Percentiles rank a stretch among this genome's conserved stretches.
Conservation (phyloP, 2,113 vertebrate genomes). For the Megaceryle maxima region DNA sequence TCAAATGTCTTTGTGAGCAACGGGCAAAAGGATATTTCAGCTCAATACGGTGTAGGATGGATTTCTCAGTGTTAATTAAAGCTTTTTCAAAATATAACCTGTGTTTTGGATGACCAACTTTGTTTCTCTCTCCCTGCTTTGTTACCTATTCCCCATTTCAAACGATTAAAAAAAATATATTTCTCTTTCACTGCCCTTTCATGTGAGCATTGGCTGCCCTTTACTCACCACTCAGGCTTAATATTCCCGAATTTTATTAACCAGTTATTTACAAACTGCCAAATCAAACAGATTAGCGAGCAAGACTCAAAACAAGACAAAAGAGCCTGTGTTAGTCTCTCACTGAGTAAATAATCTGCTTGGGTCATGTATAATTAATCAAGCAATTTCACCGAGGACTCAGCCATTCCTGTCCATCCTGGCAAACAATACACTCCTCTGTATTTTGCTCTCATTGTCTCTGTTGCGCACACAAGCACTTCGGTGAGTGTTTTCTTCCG, state of each 20-base stretch:
- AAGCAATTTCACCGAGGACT: constrained; percentile 24
- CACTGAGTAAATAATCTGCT: constrained; percentile 66
- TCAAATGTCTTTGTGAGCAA: background rate
- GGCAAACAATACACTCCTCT: background rate
- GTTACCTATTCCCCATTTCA: background rate
- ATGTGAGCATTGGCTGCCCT: constrained; percentile 22
- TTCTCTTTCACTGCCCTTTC: background rate
- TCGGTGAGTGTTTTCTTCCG: background rate
- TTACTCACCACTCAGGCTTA: constrained; percentile 17
- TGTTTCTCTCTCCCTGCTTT: background rate
- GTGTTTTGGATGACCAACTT: background rate
- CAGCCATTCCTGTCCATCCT: background rate
- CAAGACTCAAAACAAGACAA: constrained; percentile 44
- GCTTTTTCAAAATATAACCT: background rate
- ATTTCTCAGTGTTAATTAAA: background rate
- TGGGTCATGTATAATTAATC: constrained; percentile 62
- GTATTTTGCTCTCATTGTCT: background rate
- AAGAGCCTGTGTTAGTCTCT: constrained; percentile 30
- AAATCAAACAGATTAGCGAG: constrained; percentile 56
- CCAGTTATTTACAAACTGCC: constrained; percentile 56
- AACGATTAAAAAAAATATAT: background rate
- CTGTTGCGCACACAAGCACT: background rate
- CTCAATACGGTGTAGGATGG: background rate
- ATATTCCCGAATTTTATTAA: constrained; percentile 64
- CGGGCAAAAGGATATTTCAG: background rate